Base-by-base conservation (phyloP, 2,797 vertebrate genomes). In the Rhinichthys osculus region DNA sequence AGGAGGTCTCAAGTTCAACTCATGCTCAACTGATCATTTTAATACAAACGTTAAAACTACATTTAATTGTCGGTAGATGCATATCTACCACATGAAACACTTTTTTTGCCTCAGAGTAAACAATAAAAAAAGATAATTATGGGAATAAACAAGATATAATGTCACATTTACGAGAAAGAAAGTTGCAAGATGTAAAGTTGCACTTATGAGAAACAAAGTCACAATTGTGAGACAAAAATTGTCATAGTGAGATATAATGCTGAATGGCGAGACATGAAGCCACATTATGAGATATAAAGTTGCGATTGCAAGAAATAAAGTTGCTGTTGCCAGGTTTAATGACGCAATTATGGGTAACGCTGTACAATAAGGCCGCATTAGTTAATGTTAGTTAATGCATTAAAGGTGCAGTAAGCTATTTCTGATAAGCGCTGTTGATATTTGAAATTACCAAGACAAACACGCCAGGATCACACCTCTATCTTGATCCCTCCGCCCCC, bases 1-100 rank as follows among this genome's bases (percentile, higher is more conserved):
- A 52, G 23, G 47, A 54, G 47, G 47, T 54, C 47, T 35, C 47
- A 76, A 76, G 74, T 78, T 78, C 33, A 78, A 23, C 11, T 78
- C 33, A 5, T 57, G 21, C 19, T 72, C 5, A 10, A 44, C 5
- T 27, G 21, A 44, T 9, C 16, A 8, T 72, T 42, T 42, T 67
- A 19, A 19, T 17, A 38, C 35, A 35, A 38, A 38, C 7, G 1
- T 67, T 3, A 4, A 35, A 67, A 19, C 27, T 30, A 7, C 10
- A 47, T 30, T 64, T 64, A 13, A 27, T 64, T 14, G 11, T 2
- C 27, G 2, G 62, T 17, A 33, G 5, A 59, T n/a, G 9, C 1
- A 59, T n/a, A 59, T 59, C 5, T 16, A 16, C 47, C 2, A 4
- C 47, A 50, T 66, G 27, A 30, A 73, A 30, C 14, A 21, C n/a